Evolutionary conservation across 1,140 invertebrate genomes (phyloP), one percentile per base, ranked within the genome.

Genomic region (Trichogramma pretiosum): DNA sequence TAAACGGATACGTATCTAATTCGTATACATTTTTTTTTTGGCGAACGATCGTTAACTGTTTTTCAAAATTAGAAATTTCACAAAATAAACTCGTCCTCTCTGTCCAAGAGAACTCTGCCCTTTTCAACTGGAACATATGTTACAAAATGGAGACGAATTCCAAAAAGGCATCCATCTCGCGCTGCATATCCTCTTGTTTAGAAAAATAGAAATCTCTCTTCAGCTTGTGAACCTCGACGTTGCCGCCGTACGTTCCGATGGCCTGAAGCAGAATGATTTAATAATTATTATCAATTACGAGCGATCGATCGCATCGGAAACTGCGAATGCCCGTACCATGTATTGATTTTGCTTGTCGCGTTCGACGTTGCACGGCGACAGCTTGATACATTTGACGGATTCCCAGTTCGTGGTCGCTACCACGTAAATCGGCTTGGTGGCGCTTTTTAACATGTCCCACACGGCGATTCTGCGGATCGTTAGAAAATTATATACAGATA

Each of bases 391-490:
- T 37, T 50, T 62, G 37, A 74, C 59, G 8, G 43, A 46, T 7
- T 60, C 63, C 50, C 49, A 60, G 37, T 61, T 65, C 43, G 54
- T 59, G 16, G 64, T 55, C 8, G 59, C 58, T 39, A 66, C 43
- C 16, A 52, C 65, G 43, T 64, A 48, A 7, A 55, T 55, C 10
- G 73, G 73, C 41, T 62, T 56, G 45, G 71, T 68, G 47, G 76
- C 74, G 48, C 56, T 73, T 5, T 56, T 67, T 48, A 62, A 65
- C 24, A 81, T 68, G 56, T 82, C 73, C 76, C 78, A 82, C 21
- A 79, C 59, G 52, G 77, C 69, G 42, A 82, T 64, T 38, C 69
- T 75, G 24, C 54, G 64, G 59, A n/a, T n/a, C n/a, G n/a, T n/a
- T n/a, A n/a, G n/a, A n/a, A n/a, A n/a, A n/a, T n/a, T n/a, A n/a